phyloP scores from a whole-genome alignment of 2,113 vertebrate species.

The Daboia siamensis region DNA sequence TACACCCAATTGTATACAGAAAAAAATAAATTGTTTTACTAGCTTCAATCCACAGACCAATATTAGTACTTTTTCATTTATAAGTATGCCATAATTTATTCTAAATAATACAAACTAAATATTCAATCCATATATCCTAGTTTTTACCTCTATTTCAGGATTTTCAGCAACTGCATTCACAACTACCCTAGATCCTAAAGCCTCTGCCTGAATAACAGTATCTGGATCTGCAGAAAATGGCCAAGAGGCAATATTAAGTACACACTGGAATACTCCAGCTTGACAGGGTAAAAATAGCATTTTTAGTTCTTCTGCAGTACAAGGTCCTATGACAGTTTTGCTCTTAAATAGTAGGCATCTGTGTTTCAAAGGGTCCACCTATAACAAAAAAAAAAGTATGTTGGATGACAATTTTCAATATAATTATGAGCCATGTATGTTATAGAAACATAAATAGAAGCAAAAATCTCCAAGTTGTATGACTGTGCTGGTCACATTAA shows the following conservation, averaged over 20 bases:
- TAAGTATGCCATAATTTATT: background rate
- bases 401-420: background rate
- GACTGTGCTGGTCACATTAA: background rate
- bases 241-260: slow-evolving; percentile 88
- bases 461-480: background rate
- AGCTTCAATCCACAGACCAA: background rate
- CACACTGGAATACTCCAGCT: slow-evolving; percentile 85
- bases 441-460: background rate
- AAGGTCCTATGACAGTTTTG: slow-evolving; percentile 86
- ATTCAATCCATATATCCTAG: background rate
- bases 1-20: background rate
- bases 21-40: background rate
- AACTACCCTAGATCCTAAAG: slow-evolving; percentile 82
- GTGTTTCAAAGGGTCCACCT: slow-evolving; percentile 82
- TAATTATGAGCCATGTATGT: background rate
- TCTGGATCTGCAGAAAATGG: slow-evolving; percentile 82
- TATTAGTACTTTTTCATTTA: background rate
- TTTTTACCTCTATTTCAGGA: slow-evolving; percentile 83
- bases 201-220: slow-evolving; percentile 75
- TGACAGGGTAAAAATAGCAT: slow-evolving; percentile 85
- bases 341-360: slow-evolving; percentile 94
- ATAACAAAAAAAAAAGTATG: slow-evolving; percentile 16
- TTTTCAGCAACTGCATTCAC: slow-evolving; percentile 87
- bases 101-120: background rate
- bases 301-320: slow-evolving; percentile 87